phyloP scores from a whole-genome alignment of 35 echinoderm and acorn worm genomes.

The Chiridota heheva region DNA sequence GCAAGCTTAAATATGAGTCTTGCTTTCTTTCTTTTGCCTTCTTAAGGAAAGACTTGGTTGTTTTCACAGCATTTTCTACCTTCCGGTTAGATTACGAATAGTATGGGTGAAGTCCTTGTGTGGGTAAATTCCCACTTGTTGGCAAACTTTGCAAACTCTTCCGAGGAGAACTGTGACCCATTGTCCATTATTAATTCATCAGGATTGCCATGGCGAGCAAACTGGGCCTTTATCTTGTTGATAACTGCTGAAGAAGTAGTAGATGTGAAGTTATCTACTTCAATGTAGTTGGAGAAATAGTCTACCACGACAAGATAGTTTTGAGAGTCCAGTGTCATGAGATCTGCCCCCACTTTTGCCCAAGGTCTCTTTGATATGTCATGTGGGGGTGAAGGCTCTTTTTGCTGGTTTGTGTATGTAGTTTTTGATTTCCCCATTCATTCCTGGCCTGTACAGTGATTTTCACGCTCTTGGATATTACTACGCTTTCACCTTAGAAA shows the following conservation, averaged over 20 bases:
- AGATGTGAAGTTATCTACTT: background rate
- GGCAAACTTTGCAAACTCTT: conserved; percentile 13
- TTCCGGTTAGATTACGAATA: background rate
- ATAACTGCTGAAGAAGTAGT: background rate
- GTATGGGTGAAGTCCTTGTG: background rate
- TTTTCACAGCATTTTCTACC: conserved; percentile 1
- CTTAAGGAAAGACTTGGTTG: background rate
- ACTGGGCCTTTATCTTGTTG: conserved; percentile 21
- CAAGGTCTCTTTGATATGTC: too few species aligned
- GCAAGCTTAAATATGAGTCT: too few species aligned
- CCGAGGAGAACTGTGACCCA: conserved; percentile 4
- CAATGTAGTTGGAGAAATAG: background rate
- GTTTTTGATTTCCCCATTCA: conserved; percentile 36
- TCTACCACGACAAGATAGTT: background rate
- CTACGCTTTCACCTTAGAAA: conserved; percentile 61
- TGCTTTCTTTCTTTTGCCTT: too few species aligned
- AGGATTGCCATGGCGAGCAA: conserved; percentile 20
- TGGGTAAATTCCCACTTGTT: background rate
- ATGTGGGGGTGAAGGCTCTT: too few species aligned
- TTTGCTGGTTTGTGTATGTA: too few species aligned
- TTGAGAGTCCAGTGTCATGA: too few species aligned
- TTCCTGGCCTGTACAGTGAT: conserved; percentile 31
- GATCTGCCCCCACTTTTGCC: too few species aligned
- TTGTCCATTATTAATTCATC: conserved; percentile 1
- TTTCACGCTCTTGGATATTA: conserved; percentile 27